These are phyloP conservation scores for Morinoia aosen DNA, from an alignment of 2,888 invertebrate genomes.

Conservation along the genomic window DNA sequence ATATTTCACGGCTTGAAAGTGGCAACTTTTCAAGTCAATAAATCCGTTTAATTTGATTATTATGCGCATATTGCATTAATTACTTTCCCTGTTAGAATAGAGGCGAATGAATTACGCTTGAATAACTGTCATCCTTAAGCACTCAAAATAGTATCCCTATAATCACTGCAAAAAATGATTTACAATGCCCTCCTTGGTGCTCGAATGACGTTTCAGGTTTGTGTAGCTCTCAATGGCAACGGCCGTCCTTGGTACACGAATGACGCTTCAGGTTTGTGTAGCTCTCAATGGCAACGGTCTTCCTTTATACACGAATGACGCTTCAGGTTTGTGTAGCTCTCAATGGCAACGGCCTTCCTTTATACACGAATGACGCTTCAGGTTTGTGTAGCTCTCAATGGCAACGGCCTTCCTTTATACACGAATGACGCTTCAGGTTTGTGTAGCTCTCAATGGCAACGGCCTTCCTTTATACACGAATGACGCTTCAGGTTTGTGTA, in stretches of 20 bases:
- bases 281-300: too few species aligned
- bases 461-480: too few species aligned
- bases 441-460: too few species aligned
- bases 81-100: not conserved
- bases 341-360: too few species aligned
- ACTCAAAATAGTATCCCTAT: not conserved
- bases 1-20: too few species aligned
- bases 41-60: not conserved
- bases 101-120: not conserved
- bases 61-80: not conserved
- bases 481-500: too few species aligned
- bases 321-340: not conserved
- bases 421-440: not conserved
- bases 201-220: too few species aligned
- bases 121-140: not conserved
- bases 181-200: too few species aligned
- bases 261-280: not conserved
- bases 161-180: not conserved
- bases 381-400: not conserved
- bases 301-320: too few species aligned
- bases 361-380: not conserved
- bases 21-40: not conserved
- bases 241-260: too few species aligned
- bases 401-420: too few species aligned
- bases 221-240: too few species aligned